Evolutionary conservation across 2,113 vertebrate genomes (phyloP).

Genomic region (rabbit (Oryctolagus cuniculus)): mOryCun1.1 NC_091435.1:139528501-139529000

Average conservation of each 20-base stretch:
- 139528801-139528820: neutral
- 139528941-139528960: no score
- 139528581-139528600: neutral
- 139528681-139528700: slow-evolving; percentile 18
- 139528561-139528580: neutral
- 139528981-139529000: no score
- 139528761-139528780: neutral
- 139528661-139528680: slow-evolving; percentile 19
- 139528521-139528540: neutral
- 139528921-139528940: neutral
- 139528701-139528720: neutral
- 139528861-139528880: no score
- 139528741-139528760: neutral
- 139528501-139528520: slow-evolving; percentile 45
- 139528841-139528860: no score
- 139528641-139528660: slow-evolving; percentile 51
- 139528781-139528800: neutral
- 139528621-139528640: neutral
- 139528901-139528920: neutral
- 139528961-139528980: no score
- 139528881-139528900: no score
- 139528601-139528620: slow-evolving; percentile 5
- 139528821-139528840: neutral
- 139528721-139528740: neutral
- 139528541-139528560: slow-evolving; percentile 23